phyloP scores from a whole-genome alignment of 2,113 vertebrate species.

The Spheniscus mendiculus region DNA sequence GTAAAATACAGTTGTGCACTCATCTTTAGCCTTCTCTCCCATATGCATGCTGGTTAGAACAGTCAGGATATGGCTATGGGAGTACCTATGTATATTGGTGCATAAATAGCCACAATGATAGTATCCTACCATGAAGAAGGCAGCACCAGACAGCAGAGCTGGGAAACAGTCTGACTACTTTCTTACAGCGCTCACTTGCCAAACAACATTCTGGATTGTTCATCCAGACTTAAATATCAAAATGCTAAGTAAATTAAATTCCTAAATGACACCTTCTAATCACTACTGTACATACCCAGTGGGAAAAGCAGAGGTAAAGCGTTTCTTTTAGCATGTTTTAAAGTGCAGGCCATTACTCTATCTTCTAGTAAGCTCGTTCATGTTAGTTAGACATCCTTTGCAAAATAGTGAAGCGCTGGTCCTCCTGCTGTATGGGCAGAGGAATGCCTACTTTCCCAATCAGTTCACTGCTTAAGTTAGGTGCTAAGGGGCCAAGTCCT shows the following conservation, averaged over 20 bases:
- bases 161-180: not conserved
- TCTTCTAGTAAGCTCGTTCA: not conserved
- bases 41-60: not conserved
- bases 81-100: no score
- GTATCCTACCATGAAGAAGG: not conserved
- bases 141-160: not conserved
- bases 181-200: not conserved
- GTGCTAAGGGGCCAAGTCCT: not conserved
- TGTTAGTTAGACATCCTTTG: not conserved
- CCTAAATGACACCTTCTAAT: not conserved
- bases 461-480: not conserved
- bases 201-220: not conserved
- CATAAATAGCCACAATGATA: not conserved
- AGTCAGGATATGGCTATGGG: not conserved
- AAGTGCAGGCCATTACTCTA: not conserved
- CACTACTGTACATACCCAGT: no score
- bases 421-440: accelerated
- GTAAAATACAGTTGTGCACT: not conserved
- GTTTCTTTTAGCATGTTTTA: not conserved
- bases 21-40: not conserved
- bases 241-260: not conserved
- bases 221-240: not conserved
- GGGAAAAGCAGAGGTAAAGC: not conserved
- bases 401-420: not conserved
- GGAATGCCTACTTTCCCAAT: not conserved